A percentile compares a stretch with the other conserved stretches of the same genome.
phyloP scores from a whole-genome alignment of 2,888 invertebrate genomes.

The Trimorus sp. region DNA sequence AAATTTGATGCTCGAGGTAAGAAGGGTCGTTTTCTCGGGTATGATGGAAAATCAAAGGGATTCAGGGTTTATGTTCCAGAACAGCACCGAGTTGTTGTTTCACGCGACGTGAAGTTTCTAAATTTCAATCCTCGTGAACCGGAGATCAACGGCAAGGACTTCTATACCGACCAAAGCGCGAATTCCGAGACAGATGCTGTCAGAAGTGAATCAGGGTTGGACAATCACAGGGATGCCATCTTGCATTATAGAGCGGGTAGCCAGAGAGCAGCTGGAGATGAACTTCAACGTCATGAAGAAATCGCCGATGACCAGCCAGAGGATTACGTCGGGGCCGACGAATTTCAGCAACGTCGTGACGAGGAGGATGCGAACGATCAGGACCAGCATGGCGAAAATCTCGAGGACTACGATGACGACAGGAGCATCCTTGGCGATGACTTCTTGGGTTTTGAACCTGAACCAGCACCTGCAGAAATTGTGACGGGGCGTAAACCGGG shows the following conservation, averaged over 20 bases:
- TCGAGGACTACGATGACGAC: slow-evolving; percentile 1
- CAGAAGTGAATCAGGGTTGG: not conserved
- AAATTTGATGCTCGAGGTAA: too few relatives aligned
- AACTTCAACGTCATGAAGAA: not conserved
- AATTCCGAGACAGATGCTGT: not conserved
- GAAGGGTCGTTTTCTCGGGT: not conserved
- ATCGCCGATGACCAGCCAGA: not conserved
- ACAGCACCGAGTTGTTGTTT: not conserved
- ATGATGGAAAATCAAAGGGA: not conserved
- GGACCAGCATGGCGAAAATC: not conserved
- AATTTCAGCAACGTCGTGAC: not conserved
- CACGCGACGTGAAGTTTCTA: not conserved
- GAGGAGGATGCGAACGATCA: not conserved
- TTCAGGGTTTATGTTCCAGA: slow-evolving; percentile 3
- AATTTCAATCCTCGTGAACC: not conserved
- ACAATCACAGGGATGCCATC: not conserved
- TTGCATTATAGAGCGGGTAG: not conserved
- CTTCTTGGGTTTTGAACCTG: not conserved
- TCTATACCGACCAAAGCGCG: not conserved
- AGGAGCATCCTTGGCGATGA: not conserved
- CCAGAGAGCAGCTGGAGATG: not conserved
- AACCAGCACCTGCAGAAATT: not conserved
- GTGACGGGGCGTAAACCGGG: not conserved
- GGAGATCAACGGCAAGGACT: not conserved
- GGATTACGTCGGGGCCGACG: too few relatives aligned